These are phyloP conservation scores for Callosobruchus maculatus DNA, from an alignment of 2,888 invertebrate genomes.

Conservation along the genomic window DNA sequence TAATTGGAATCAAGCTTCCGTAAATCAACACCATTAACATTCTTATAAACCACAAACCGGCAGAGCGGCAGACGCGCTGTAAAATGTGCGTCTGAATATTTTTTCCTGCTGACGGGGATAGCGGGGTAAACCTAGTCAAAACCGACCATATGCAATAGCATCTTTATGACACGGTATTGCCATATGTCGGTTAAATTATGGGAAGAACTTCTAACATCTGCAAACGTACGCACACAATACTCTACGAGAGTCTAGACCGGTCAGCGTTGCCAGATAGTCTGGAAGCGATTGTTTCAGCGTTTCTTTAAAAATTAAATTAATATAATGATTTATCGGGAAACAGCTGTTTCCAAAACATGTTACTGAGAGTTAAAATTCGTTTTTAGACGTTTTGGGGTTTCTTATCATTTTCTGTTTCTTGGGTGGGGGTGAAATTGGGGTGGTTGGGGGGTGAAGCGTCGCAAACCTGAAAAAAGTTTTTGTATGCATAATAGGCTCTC, in stretches of 20 bases:
- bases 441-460: too few relatives aligned
- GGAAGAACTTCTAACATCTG: neutral
- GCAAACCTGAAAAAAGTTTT: too few relatives aligned
- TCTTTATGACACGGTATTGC: slow-evolving; percentile 9
- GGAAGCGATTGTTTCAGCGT: too few relatives aligned
- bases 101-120: neutral
- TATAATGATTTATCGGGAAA: too few relatives aligned
- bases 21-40: neutral
- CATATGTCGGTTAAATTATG: slow-evolving; percentile 20
- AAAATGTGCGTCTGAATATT: neutral
- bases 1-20: neutral
- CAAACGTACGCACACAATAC: neutral
- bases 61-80: neutral
- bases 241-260: slow-evolving; percentile 2
- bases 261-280: too few relatives aligned
- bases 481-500: too few relatives aligned
- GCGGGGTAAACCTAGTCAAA: slow-evolving; percentile 16
- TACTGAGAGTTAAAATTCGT: too few relatives aligned
- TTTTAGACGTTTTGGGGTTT: too few relatives aligned
- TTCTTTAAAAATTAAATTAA: too few relatives aligned
- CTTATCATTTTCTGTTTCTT: too few relatives aligned
- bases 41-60: neutral
- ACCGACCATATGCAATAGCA: slow-evolving; percentile 21
- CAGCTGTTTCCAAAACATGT: too few relatives aligned
- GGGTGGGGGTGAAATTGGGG: too few relatives aligned